Base-by-base conservation (phyloP, 2,797 vertebrate species). In the Amblyopsis hoosieri region DNA sequence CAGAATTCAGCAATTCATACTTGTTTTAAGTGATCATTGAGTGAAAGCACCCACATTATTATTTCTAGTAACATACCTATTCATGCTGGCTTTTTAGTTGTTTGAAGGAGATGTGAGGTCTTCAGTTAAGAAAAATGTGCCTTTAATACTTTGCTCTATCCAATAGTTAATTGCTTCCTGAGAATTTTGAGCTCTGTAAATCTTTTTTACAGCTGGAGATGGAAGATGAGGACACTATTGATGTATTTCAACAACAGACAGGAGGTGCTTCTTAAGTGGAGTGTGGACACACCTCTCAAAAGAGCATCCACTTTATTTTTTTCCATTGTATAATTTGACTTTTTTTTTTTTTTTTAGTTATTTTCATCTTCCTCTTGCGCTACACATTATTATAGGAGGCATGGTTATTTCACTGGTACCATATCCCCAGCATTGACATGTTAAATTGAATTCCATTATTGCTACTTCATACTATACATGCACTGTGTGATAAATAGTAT, bases 231-330 rank as follows among this genome's bases (percentile, higher is more conserved):
- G 96, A 97, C 90, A 97, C 92, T 60, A 97, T 96, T 0, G 94
- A 97, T 4, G 95, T 97, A 85, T 98, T 96, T 91, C 96, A 97
- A 75, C 95, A 97, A 93, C 96, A 98, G 92, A 96, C 94, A 0
- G 96, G 96, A 74, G 95, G 96, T 76, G 49, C 23, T 67, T 93
- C 82, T 70, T 91, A 88, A 89, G 68, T 46, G 45, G 64, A 80
- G 71, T 47, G 2, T 15, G 74, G 68, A 11, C 8, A 70, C 54
- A 15, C 65, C 45, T 47, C 69, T 62, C 55, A 61, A 66, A 46
- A 77, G 70, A 82, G 75, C 49, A 48, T 76, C 79, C 51, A 63
- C 76, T 50, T 61, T 46, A 52, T 68, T 67, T 67, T 69, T 53
- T 63, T 74, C 33, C 74, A 63, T 78, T 73, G 71, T 76, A 62